Evolutionary conservation across 2,888 invertebrate genomes (phyloP).

Genomic region (Eurois occulta): DNA sequence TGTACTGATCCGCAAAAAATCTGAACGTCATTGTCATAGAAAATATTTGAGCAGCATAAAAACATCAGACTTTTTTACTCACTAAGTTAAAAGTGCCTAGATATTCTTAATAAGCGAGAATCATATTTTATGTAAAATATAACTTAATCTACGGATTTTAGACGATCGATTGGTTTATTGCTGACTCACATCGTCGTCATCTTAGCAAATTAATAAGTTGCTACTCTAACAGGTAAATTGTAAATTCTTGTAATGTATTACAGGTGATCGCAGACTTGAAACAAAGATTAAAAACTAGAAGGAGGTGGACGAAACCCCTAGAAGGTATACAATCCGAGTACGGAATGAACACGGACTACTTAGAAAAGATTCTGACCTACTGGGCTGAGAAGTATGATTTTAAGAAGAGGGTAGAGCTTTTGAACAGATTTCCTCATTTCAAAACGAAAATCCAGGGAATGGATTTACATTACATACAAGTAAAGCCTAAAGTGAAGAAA

Average conservation of each 20-base stretch:
- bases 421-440: constrained; percentile 94
- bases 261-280: constrained; percentile 91
- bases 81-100: not conserved
- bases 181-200: not conserved
- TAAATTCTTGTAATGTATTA: constrained; percentile 52
- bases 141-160: not conserved
- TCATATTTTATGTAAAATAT: not conserved
- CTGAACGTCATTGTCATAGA: not conserved
- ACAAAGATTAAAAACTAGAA: constrained; percentile 88
- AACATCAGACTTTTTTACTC: not conserved
- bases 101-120: not conserved
- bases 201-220: not conserved
- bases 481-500: constrained; percentile 87
- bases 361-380: constrained; percentile 92
- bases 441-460: constrained; percentile 94
- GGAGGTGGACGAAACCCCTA: constrained; percentile 90
- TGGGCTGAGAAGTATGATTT: constrained; percentile 94
- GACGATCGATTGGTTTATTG: not conserved
- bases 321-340: constrained; percentile 94
- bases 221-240: not conserved
- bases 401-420: constrained; percentile 90
- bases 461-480: constrained; percentile 94
- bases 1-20: not conserved
- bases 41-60: not conserved
- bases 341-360: constrained; percentile 94